Evolutionary conservation across 2,113 vertebrate species (phyloP).

Genomic region (Chinchilla lanigera): DNA sequence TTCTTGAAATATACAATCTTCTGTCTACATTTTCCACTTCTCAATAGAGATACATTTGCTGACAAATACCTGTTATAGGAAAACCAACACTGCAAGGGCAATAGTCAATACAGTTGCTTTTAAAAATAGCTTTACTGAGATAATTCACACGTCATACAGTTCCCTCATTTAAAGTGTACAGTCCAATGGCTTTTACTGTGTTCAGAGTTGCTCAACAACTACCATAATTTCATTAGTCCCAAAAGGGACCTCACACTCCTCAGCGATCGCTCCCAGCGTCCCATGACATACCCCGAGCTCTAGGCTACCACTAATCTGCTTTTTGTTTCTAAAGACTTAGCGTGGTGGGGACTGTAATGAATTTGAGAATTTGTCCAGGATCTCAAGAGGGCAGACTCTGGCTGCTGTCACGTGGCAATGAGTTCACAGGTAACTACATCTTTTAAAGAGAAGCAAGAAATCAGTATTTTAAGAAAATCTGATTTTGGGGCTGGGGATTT

Average conservation of each 20-base stretch:
- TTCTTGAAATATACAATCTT: constrained; percentile 19
- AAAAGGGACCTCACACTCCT: background rate
- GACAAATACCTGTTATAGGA: constrained; percentile 20
- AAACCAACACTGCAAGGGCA: background rate
- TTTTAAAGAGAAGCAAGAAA: constrained; percentile 36
- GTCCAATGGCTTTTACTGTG: constrained; percentile 1
- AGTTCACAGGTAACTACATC: background rate
- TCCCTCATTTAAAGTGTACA: background rate
- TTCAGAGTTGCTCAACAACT: background rate
- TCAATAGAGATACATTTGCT: background rate
- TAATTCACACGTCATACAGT: background rate
- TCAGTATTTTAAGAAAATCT: constrained; percentile 33
- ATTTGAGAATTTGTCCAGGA: background rate
- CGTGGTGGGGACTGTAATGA: background rate
- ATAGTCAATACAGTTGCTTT: background rate
- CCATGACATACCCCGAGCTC: background rate
- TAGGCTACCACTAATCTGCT: background rate
- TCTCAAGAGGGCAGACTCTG: background rate
- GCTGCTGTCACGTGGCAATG: background rate
- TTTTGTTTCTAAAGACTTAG: background rate
- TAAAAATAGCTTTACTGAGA: background rate
- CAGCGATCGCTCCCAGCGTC: background rate
- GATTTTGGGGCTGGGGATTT: too few species aligned
- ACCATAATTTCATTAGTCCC: background rate
- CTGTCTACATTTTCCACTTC: background rate